Percentiles rank a stretch among this genome's conserved stretches.
Conservation (phyloP, 2,888 invertebrate species). For the Lottia gigantea region DNA sequence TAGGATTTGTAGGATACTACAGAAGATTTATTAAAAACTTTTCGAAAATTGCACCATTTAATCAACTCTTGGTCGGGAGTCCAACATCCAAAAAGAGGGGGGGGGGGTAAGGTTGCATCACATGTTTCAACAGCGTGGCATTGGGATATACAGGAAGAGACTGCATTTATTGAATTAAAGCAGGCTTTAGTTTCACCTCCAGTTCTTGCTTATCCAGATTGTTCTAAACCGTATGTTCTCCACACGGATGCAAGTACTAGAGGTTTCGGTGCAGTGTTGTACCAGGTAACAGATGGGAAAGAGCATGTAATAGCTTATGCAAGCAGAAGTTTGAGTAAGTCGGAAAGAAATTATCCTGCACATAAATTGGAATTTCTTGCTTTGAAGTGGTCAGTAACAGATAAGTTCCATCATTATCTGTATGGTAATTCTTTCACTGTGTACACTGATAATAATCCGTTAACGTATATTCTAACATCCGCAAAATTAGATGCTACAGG, state of each 20-base stretch:
- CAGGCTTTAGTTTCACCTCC: not conserved
- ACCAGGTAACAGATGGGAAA: conserved; percentile 21
- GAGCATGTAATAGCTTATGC: conserved; percentile 33
- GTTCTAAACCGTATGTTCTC: conserved; percentile 22
- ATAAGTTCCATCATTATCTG: conserved; percentile 25
- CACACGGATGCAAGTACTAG: conserved; percentile 12
- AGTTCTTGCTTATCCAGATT: conserved; percentile 22
- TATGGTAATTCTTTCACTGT: conserved; percentile 26
- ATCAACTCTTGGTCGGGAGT: conserved; percentile 25
- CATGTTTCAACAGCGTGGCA: too few relatives aligned
- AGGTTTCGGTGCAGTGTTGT: conserved; percentile 27
- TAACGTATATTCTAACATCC: conserved; percentile 30
- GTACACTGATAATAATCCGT: conserved; percentile 34
- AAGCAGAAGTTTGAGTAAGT: conserved; percentile 26
- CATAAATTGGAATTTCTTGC: conserved; percentile 31
- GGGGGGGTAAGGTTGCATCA: too few relatives aligned
- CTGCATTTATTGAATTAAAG: too few relatives aligned
- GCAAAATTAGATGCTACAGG: conserved; percentile 37
- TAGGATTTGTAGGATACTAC: too few relatives aligned
- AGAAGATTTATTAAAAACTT: conserved; percentile 25
- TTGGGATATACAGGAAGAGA: too few relatives aligned
- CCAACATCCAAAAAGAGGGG: conserved; percentile 1
- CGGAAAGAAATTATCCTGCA: conserved; percentile 28
- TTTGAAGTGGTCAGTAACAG: conserved; percentile 30
- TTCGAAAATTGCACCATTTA: conserved; percentile 25